Base-by-base conservation (phyloP, 2,113 vertebrate genomes). In the Elgaria multicarinata region DNA sequence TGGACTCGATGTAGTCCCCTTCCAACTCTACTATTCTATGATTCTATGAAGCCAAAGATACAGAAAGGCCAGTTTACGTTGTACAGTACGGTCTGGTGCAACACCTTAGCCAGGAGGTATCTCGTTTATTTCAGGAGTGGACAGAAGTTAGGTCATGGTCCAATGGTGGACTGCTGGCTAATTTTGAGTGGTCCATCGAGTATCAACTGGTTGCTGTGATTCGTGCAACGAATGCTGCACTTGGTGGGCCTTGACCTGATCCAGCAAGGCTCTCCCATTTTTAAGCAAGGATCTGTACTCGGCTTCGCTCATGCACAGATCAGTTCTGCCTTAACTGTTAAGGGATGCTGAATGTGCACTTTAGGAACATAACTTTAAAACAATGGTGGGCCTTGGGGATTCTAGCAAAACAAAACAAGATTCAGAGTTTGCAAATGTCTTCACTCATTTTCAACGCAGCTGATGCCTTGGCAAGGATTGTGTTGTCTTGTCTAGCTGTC, bases 341-440 rank as follows among this genome's bases (percentile, higher is more conserved):
- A 77, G 64, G 67, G 42, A 69, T 58, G n/a, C 50, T 75, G 84
- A 84, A 50, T 39, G 13, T 20, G 39, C 53, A 33, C 42, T 77
- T 12, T 62, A 46, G 28, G 20, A 55, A 26, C 46, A 62, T 33
- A 76, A 76, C 64, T 77, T 13, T 44, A 50, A 78, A 50, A 64
- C 85, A 64, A 62, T 64, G 39, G 26, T 64, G 39, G 53, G n/a
- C n/a, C n/a, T n/a, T 10, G 39, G 33, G 74, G 62, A 77, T 55
- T 58, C 36, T 26, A 85, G 79, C 1, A 46, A 81, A 89, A 92
- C 93, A 93, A 66, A 77, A 71, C 46, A 26, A 33, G 67, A 72
- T 1, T 66, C 86, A 92, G 44, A 36, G 58, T 39, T 18, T 78
- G 42, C 58, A 66, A 46, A 20, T 76, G 66, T 76, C 55, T 77